These are phyloP conservation scores for Netelia fuscicornis DNA, from an alignment of 2,888 invertebrate genomes.

Conservation along the genomic window DNA sequence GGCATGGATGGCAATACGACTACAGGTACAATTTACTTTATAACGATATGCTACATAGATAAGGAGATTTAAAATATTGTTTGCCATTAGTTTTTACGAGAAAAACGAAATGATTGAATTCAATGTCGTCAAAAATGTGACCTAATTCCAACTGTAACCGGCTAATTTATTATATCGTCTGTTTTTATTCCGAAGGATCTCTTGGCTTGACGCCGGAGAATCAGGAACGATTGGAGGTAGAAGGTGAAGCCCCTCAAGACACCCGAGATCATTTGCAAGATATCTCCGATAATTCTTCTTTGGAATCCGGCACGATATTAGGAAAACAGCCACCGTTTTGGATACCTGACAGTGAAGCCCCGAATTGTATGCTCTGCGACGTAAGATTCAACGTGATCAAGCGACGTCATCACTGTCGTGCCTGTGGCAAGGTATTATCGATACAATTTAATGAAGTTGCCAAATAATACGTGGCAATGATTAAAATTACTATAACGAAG, in stretches of 20 bases:
- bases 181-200: conserved; percentile 66
- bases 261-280: conserved; percentile 79
- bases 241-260: conserved; percentile 71
- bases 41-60: background rate
- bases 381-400: conserved; percentile 92
- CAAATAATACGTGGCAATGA: background rate
- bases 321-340: conserved; percentile 93
- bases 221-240: conserved; percentile 74
- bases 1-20: conserved; percentile 73
- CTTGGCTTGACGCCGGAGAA: conserved; percentile 75
- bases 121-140: background rate
- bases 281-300: conserved; percentile 80
- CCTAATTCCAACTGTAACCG: background rate
- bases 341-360: conserved; percentile 94
- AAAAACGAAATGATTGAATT: too few species aligned
- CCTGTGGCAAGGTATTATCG: conserved; percentile 90
- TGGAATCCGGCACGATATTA: conserved; percentile 84
- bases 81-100: too few species aligned
- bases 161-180: background rate
- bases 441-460: conserved; percentile 5
- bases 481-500: conserved; percentile 36
- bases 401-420: conserved; percentile 94
- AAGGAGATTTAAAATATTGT: background rate
- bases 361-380: conserved; percentile 93
- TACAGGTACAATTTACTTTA: conserved; percentile 70